These are phyloP conservation scores for Microctonus brassicae DNA, from an alignment of 2,888 invertebrate species.

Conservation along the genomic window DNA sequence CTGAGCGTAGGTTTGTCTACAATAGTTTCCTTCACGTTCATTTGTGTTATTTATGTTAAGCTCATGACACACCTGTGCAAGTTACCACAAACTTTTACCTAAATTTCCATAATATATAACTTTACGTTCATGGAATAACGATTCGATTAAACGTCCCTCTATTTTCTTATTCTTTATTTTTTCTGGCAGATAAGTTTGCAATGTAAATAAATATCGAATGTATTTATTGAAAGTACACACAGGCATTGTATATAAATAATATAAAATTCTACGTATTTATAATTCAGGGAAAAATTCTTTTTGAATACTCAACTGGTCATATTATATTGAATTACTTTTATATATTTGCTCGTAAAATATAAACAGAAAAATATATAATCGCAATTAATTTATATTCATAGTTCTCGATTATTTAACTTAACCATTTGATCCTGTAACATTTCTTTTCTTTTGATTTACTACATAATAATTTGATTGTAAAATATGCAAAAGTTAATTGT, in stretches of 20 bases:
- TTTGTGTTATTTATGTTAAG: not conserved
- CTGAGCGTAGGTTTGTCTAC: slow-evolving; percentile 24
- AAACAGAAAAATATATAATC: too few species aligned
- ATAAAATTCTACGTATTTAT: slow-evolving; percentile 10
- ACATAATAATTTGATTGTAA: not conserved
- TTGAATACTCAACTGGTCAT: not conserved
- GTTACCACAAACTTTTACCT: slow-evolving; percentile 40
- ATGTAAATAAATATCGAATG: not conserved
- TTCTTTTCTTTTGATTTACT: too few species aligned
- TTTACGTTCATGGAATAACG: slow-evolving; percentile 37
- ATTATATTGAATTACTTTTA: too few species aligned
- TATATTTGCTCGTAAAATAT: too few species aligned
- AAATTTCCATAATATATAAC: slow-evolving; percentile 40
- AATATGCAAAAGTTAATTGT: too few species aligned
- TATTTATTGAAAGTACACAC: not conserved
- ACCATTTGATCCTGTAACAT: too few species aligned
- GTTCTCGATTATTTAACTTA: too few species aligned
- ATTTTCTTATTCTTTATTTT: too few species aligned
- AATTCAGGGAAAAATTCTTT: not conserved
- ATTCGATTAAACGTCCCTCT: slow-evolving; percentile 25
- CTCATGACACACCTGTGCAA: slow-evolving; percentile 32
- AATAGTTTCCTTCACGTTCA: not conserved
- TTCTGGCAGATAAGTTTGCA: too few species aligned
- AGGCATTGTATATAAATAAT: not conserved
- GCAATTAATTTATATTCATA: too few species aligned